Conservation (phyloP, 2,888 invertebrate species). For the Caenorhabditis afra region DNA sequence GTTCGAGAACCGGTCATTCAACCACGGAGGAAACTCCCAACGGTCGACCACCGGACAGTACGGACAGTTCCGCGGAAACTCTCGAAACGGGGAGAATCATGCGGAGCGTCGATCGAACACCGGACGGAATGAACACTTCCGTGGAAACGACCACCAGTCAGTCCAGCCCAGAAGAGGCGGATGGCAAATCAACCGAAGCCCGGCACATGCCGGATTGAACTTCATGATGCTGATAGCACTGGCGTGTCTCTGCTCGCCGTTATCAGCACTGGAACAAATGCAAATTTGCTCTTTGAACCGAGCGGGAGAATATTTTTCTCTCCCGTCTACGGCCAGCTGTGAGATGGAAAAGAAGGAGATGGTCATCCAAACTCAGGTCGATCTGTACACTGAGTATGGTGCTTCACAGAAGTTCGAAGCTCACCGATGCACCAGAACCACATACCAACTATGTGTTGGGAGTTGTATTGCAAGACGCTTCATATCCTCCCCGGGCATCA, state of each 20-base stretch:
- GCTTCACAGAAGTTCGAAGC: conserved; percentile 8
- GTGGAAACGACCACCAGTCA: too few relatives aligned
- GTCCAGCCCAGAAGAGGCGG: neutral
- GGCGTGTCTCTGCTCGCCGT: neutral
- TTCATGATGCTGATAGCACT: conserved; percentile 10
- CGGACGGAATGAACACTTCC: neutral
- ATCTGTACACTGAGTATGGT: conserved; percentile 8
- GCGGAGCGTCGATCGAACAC: neutral
- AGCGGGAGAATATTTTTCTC: conserved; percentile 14
- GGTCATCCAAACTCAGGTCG: neutral
- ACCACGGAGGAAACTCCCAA: too few relatives aligned
- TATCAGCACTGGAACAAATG: neutral
- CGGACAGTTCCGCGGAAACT: too few relatives aligned
- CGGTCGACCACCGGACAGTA: too few relatives aligned
- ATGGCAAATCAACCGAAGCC: conserved; percentile 5
- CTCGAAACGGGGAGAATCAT: too few relatives aligned
- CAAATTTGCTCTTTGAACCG: conserved; percentile 11
- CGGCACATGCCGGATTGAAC: neutral
- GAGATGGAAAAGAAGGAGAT: conserved; percentile 6
- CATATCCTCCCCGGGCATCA: too few relatives aligned
- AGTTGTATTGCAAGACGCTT: too few relatives aligned
- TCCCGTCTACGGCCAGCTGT: neutral
- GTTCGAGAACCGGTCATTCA: too few relatives aligned
- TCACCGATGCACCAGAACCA: neutral
- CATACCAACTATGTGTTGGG: too few relatives aligned